Base-by-base conservation (phyloP, 2,797 vertebrate genomes). In the Hoplostethus atlanticus region DNA sequence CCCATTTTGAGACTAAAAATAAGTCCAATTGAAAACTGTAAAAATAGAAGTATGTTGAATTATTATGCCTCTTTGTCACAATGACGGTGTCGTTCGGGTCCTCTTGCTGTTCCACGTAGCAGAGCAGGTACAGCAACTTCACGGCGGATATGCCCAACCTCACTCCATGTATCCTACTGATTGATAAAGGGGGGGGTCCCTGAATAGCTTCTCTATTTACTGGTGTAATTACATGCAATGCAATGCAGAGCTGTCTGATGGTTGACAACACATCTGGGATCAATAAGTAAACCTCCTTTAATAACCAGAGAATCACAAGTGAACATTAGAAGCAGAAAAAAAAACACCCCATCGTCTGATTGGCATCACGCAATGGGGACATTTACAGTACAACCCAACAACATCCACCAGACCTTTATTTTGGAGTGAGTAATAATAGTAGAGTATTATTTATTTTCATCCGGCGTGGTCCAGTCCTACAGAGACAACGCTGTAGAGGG, bases 391-490 rank as follows among this genome's bases (percentile, higher is more conserved):
- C 40, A 59, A 40, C 15, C 48, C 36, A 52, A 38, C 13, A 58
- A 68, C 55, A 81, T 44, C 69, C 73, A 77, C 48, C 53, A 55
- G 46, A 65, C 47, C 28, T 71, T 67, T 66, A 0, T 62, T 64
- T 50, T 68, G 31, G 21, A 71, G 63, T 53, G 46, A 63, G 53
- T 54, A 31, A 54, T 5, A 16, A 48, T 36, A 42, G 25, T 38
- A 46, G n/a, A 42, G 15, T 15, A 54, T 11, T 11, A 8, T 34
- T 62, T 36, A 10, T 68, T 63, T 48, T 38, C 11, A 30, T 8
- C 25, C 38, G 0, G 8, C 0, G 30, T 38, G 31, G 9, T 40
- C 46, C 55, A 17, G 31, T 54, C 10, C 61, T 55, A 44, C 15
- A 46, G 38, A 66, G 31, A 25, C 25, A 42, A 48, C 60, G 50